A percentile compares a stretch with the other conserved stretches of the same genome.
These are phyloP conservation scores for Lepidotrigona ventralis DNA, from an alignment of 1,140 invertebrate species.

Conservation along the genomic window DNA sequence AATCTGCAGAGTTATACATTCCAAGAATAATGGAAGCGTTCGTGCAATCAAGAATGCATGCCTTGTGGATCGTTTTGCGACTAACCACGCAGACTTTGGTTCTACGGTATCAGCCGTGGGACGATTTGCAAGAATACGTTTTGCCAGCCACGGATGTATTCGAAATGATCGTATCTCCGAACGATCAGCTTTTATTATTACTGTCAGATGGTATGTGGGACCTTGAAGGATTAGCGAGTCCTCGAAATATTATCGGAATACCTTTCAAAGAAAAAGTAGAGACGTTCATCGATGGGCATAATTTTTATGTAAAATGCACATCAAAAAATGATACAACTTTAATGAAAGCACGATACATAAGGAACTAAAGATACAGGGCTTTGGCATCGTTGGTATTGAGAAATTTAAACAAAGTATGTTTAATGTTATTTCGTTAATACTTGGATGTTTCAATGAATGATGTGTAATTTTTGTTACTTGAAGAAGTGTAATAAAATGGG, in stretches of 20 bases:
- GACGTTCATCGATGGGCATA: conserved; percentile 27
- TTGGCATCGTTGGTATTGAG: neutral
- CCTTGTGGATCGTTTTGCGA: conserved; percentile 66
- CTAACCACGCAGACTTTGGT: conserved; percentile 58
- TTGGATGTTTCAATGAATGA: neutral
- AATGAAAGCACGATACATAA: conserved; percentile 49
- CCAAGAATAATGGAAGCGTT: conserved; percentile 57
- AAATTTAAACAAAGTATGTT: neutral
- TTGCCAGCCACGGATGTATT: conserved; percentile 57
- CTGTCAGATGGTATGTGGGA: conserved; percentile 69
- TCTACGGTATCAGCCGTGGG: conserved; percentile 62
- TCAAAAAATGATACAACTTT: conserved; percentile 43
- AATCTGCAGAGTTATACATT: conserved; percentile 56
- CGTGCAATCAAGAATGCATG: conserved; percentile 30
- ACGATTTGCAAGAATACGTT: conserved; percentile 56
- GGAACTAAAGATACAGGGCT: conserved; percentile 14
- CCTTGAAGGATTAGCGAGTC: conserved; percentile 62
- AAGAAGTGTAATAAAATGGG: neutral
- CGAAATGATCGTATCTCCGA: conserved; percentile 40
- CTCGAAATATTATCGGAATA: conserved; percentile 53
- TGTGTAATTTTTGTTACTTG: neutral
- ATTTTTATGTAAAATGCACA: conserved; percentile 57
- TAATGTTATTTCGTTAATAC: neutral
- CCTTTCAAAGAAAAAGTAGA: conserved; percentile 56
- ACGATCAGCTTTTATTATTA: conserved; percentile 65